Conservation (phyloP, 2,797 vertebrate genomes). For the Tragopan temminckii region DNA sequence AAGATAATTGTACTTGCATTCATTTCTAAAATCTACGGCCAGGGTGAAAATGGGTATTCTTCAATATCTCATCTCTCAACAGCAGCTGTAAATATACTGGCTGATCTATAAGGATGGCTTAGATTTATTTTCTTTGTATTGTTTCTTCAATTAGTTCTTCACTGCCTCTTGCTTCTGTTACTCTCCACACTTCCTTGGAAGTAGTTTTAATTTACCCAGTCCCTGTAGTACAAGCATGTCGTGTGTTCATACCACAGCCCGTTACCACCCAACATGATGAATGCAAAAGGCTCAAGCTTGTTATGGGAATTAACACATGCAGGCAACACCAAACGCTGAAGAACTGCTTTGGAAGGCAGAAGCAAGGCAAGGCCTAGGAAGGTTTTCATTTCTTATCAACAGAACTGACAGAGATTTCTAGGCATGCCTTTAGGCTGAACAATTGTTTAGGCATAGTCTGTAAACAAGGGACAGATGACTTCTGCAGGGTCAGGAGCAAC, state of each 20-base stretch:
- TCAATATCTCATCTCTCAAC: conserved; percentile 62
- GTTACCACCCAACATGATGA: background rate
- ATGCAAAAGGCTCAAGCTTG: background rate
- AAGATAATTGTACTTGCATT: conserved; percentile 49
- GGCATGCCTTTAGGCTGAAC: background rate
- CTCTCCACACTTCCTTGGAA: background rate
- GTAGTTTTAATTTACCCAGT: conserved; percentile 29
- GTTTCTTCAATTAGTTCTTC: conserved; percentile 16
- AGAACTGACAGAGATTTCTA: conserved; percentile 1
- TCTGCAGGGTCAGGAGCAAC: background rate
- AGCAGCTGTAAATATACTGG: conserved; percentile 32
- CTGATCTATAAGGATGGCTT: conserved; percentile 40
- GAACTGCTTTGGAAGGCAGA: background rate
- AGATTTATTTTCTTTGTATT: conserved; percentile 16
- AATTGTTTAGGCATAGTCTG: background rate
- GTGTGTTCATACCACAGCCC: background rate
- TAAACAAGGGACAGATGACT: conserved; percentile 11
- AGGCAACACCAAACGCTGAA: background rate
- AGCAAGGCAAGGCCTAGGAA: background rate
- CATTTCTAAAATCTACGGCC: conserved; percentile 46
- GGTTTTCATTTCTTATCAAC: conserved; percentile 1
- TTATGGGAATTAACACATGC: background rate
- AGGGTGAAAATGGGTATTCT: conserved; percentile 40
- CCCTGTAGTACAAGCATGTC: background rate
- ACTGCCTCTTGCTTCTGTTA: background rate